Evolutionary conservation across 2,113 vertebrate species (phyloP).

Genomic region (Heteronetta atricapilla): DNA sequence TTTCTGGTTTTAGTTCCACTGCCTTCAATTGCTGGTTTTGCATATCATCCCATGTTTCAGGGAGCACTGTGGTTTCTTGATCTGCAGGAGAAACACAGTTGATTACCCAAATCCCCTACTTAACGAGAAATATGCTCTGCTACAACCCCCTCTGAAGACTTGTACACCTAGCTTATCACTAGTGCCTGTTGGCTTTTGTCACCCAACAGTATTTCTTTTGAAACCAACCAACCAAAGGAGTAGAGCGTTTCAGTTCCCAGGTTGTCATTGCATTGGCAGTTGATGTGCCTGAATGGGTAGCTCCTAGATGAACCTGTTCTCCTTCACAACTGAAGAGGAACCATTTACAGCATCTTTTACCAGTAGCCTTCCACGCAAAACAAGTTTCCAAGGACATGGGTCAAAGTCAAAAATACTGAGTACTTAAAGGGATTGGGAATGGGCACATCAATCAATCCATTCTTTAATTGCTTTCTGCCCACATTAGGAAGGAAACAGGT

Average conservation of each 20-base stretch:
- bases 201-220: not conserved
- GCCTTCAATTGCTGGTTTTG: constrained; percentile 1
- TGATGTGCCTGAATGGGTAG: not conserved
- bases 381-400: not conserved
- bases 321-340: not conserved
- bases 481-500: too few relatives aligned
- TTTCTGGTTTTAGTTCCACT: constrained; percentile 59
- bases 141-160: not conserved
- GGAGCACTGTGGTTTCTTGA: constrained; percentile 51
- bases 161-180: not conserved
- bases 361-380: not conserved
- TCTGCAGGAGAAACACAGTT: not conserved
- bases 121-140: not conserved
- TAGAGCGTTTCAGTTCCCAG: not conserved
- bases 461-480: not conserved
- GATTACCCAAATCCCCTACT: not conserved
- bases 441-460: too few relatives aligned
- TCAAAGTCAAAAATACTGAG: not conserved
- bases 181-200: not conserved
- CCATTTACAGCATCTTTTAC: not conserved
- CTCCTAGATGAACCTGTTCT: not conserved
- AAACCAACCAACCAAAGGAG: not conserved
- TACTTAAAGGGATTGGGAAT: not conserved
- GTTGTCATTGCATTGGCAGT: not conserved
- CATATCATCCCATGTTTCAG: constrained; percentile 80